phyloP scores from a whole-genome alignment of 2,797 vertebrate species.

The Otolemur crassicaudatus region DNA sequence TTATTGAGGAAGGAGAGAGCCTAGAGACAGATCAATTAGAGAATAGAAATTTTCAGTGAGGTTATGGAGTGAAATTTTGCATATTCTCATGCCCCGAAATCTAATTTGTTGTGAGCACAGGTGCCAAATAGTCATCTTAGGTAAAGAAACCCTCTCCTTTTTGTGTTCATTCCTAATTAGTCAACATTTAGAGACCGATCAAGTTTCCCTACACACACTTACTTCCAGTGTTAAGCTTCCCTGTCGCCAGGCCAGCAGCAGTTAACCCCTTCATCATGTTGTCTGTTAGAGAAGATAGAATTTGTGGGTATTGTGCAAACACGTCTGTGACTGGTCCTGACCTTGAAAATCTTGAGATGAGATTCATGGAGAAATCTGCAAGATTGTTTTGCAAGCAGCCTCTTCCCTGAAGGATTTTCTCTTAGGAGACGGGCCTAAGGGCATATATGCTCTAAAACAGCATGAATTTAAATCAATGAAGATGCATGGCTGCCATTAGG shows the following conservation, averaged over 20 bases:
- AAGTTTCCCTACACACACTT: constrained; percentile 18
- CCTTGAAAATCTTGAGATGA: background rate
- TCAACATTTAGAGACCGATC: background rate
- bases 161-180: background rate
- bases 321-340: background rate
- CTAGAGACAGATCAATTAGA: background rate
- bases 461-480: background rate
- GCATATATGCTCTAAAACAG: background rate
- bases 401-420: background rate
- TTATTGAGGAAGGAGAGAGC: background rate
- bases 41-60: background rate
- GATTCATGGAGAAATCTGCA: background rate
- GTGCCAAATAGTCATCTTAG: background rate
- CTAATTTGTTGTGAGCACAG: background rate
- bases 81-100: background rate
- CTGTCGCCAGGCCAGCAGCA: background rate
- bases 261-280: background rate
- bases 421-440: background rate
- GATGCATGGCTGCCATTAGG: background rate
- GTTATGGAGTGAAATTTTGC: background rate
- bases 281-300: background rate
- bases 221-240: background rate
- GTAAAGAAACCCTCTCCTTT: background rate
- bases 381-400: background rate
- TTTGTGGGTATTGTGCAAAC: background rate